These are phyloP conservation scores for Otus sunia DNA, from an alignment of 2,113 vertebrate species.

Conservation along the genomic window DNA sequence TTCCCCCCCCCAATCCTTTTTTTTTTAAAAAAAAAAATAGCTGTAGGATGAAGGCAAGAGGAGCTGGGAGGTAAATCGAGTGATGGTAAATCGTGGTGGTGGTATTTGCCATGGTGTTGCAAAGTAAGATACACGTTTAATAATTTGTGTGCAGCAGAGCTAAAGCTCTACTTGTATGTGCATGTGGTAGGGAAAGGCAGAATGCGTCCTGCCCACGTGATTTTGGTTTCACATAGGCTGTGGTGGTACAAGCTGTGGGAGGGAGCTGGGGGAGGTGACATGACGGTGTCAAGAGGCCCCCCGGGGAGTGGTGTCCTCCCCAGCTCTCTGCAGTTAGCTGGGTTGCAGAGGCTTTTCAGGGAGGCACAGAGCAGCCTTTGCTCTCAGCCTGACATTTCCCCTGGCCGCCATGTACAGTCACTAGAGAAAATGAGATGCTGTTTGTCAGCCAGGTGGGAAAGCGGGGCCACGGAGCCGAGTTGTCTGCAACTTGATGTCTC, in stretches of 20 bases:
- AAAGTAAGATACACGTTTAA: not conserved
- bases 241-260: not conserved
- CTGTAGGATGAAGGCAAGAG: not conserved
- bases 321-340: not conserved
- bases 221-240: not conserved
- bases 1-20: not conserved
- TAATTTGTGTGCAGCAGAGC: not conserved
- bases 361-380: not conserved
- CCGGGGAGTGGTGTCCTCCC: not conserved
- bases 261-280: not conserved
- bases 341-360: not conserved
- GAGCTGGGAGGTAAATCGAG: not conserved
- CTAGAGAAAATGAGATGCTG: not conserved
- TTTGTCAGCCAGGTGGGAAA: not conserved
- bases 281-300: not conserved
- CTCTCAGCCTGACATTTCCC: not conserved
- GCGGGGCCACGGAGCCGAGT: not conserved
- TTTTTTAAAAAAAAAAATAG: not conserved
- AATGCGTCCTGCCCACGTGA: accelerated
- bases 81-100: not conserved
- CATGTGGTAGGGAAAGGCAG: not conserved
- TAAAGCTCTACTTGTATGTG: not conserved
- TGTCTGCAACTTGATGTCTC: not conserved
- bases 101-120: not conserved
- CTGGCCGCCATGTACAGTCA: accelerated